Conservation (phyloP, 2,797 vertebrate species). For the Gila robusta region DNA sequence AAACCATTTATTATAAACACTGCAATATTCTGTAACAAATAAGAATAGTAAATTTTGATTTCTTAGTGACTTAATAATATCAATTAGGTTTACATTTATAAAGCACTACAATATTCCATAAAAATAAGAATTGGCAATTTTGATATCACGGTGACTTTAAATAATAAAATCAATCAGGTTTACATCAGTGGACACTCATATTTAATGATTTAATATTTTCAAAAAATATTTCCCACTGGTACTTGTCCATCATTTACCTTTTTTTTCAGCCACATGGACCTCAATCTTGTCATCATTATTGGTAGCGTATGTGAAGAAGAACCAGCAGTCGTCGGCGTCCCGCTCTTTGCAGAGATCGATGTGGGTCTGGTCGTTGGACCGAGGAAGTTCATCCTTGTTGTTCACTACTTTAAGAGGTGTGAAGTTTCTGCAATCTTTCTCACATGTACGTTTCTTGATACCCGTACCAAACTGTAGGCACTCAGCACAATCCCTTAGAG, state of each 20-base stretch:
- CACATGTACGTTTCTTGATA: constrained; percentile 85
- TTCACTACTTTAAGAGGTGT: constrained; percentile 77
- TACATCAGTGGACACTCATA: not conserved
- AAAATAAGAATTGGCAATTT: too few relatives aligned
- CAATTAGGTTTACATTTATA: too few relatives aligned
- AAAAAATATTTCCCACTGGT: not conserved
- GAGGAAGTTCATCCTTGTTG: too few relatives aligned
- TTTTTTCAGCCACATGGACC: constrained; percentile 82
- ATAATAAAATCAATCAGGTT: not conserved
- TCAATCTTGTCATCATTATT: constrained; percentile 79
- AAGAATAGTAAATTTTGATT: too few relatives aligned
- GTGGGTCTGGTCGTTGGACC: constrained; percentile 66
- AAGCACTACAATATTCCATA: too few relatives aligned
- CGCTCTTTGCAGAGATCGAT: constrained; percentile 92
- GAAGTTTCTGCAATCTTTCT: constrained; percentile 83
- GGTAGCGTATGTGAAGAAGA: constrained; percentile 91
- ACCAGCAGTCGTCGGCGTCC: constrained; percentile 94
- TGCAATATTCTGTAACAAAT: too few relatives aligned
- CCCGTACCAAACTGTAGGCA: constrained; percentile 87
- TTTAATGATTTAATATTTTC: not conserved
- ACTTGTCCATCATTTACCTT: constrained; percentile 76
- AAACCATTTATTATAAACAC: too few relatives aligned
- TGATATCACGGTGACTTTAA: not conserved
- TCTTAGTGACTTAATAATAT: too few relatives aligned
- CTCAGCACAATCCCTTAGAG: constrained; percentile 90